Percentiles rank a stretch among this genome's conserved stretches.
Conservation (phyloP, 2,113 vertebrate genomes). For the Antechinus flavipes region DNA sequence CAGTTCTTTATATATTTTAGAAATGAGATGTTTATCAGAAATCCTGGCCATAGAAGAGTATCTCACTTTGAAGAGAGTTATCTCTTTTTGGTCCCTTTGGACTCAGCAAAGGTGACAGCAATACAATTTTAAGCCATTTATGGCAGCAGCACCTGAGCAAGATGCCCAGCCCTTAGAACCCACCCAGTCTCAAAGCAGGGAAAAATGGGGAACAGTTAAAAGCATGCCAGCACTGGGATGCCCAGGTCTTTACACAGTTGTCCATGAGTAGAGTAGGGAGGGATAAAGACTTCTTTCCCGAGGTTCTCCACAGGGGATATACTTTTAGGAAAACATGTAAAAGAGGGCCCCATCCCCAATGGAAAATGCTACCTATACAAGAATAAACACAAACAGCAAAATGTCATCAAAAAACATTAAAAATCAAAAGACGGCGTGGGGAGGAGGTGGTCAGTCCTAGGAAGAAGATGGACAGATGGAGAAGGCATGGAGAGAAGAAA, state of each 20-base stretch:
- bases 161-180: not conserved
- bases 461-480: not conserved
- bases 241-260: not conserved
- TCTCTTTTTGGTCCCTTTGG: not conserved
- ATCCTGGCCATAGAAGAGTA: too few species aligned
- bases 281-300: not conserved
- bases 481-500: not conserved
- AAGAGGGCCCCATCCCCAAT: not conserved
- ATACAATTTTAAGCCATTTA: not conserved
- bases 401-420: not conserved
- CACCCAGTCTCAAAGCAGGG: too few species aligned
- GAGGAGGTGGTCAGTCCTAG: not conserved
- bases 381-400: not conserved
- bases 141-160: not conserved
- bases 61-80: not conserved
- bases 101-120: not conserved
- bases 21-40: too few species aligned
- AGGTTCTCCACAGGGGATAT: not conserved
- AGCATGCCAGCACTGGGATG: not conserved
- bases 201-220: not conserved
- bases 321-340: not conserved
- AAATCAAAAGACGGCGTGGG: not conserved
- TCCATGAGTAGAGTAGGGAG: not conserved
- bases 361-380: not conserved
- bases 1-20: too few species aligned